These are phyloP conservation scores for Scyliorhinus canicula DNA, from an alignment of 2,797 vertebrate genomes.

Conservation along the genomic window DNA sequence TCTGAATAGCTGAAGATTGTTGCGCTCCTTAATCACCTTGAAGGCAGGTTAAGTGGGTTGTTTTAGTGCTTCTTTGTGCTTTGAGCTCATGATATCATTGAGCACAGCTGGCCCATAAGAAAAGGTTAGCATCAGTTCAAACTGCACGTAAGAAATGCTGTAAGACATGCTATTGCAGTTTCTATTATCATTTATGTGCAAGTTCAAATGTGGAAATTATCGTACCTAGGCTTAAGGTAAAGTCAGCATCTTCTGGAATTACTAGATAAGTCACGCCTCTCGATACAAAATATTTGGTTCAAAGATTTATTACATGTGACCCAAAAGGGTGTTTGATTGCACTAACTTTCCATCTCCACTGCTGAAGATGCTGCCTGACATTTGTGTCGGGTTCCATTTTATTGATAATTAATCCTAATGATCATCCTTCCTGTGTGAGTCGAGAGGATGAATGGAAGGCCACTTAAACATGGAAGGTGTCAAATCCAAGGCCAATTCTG, in stretches of 20 bases:
- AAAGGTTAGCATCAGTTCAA: conserved; percentile 33
- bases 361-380: neutral
- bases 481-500: neutral
- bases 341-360: neutral
- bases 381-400: no score
- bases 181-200: neutral
- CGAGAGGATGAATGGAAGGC: neutral
- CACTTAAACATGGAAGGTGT: neutral
- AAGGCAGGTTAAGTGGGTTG: conserved; percentile 39
- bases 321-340: neutral
- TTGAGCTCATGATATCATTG: conserved; percentile 37
- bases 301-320: neutral
- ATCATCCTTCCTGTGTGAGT: neutral
- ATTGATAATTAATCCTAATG: neutral
- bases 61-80: conserved; percentile 35
- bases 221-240: neutral
- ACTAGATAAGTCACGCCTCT: neutral
- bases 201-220: neutral
- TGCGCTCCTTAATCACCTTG: conserved; percentile 38
- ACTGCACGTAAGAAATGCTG: neutral
- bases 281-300: neutral
- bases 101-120: conserved; percentile 23
- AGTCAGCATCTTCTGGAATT: neutral
- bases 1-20: conserved; percentile 35
- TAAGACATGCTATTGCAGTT: neutral